Base-by-base conservation (phyloP, 2,797 vertebrate genomes). In the Ispidina picta region DNA sequence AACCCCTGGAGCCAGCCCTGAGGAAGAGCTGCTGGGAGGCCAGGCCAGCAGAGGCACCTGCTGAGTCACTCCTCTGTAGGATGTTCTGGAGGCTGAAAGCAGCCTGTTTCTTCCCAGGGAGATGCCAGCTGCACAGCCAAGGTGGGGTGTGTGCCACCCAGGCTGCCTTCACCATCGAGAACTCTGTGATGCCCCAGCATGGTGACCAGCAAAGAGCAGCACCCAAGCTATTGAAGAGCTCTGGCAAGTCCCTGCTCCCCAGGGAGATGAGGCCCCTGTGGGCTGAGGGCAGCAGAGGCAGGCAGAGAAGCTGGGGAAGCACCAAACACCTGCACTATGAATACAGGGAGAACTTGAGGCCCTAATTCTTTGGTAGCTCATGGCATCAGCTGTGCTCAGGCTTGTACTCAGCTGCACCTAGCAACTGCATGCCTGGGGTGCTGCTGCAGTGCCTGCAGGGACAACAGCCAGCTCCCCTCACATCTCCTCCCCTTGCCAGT, bases 1-100 rank as follows among this genome's bases (percentile, higher is more conserved):
- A 84, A 90, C n/a, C 29, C 74, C 26, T 21, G 26, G 58, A 84
- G 80, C 64, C 49, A 68, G 29, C 43, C 41, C 35, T 65, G 74
- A 88, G 66, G 60, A 35, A 44, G 48, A 65, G 79, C 55, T 83
- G 59, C 66, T 10, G n/a, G 60, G 56, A 76, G 74, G 39, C 29
- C 59, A 89, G 69, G 41, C 39, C 65, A 86, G 65, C 76, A 41
- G 81, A 96, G 59, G 90, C 89, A 92, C 75, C 44, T 26, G 5
- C 37, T 33, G 65, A 86, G 52, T 91, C 92, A 86, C n/a, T 64
- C 8, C 0, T 31, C 4, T 25, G 23, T 55, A 79, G 63, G 72
- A 12, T 73, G 86, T 86, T 93, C n/a, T 73, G 39, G 80, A 79
- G 51, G 43, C 55, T 28, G 86, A 82, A 90, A 31, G 29, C 39